Base-by-base conservation (phyloP, 2,113 vertebrate genomes). In the Terrapene triunguis region DNA sequence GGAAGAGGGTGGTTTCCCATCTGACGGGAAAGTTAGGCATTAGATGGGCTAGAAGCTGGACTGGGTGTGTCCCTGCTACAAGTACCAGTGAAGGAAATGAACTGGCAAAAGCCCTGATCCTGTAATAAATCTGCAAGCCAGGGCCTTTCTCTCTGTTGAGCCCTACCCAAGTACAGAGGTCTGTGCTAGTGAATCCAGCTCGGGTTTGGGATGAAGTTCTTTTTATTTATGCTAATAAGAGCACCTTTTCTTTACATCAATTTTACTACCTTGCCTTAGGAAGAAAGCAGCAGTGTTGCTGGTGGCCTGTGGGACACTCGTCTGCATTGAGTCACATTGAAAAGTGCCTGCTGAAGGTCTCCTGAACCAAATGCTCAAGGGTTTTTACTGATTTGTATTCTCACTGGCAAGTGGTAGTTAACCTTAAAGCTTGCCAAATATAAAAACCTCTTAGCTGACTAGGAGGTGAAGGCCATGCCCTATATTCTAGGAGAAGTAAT, bases 111-210 rank as follows among this genome's bases (percentile, higher is more conserved):
- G 82, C 82, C 85, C 89, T 78, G 95, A 65, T 81, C 50, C 16
- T 48, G 92, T 89, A 92, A 80, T 95, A 89, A 95, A 95, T 97
- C 92, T 93, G 90, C 80, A 82, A 57, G 87, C 25, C 0, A 53
- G 85, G 90, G 62, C 72, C 55, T 92, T 94, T 89, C 94, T 92
- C 89, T 89, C 80, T 89, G 87, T 2, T 87, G 94, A 57, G 88
- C n/a, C 6, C 85, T 92, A 87, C 90, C 93, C 85, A 24, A 89
- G 90, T 54, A 92, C 96, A 96, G 96, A 96, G 97, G 95, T 97
- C 95, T 80, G 92, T 94, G 92, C 90, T 95, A 95, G 97, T 97
- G 97, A 97, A 96, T 97, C 94, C 95, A 84, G 86, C 95, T 54
- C n/a, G 93, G 79, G 79, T 81, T 84, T 59, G 53, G 83, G 72